phyloP scores from a whole-genome alignment of 2,797 vertebrate genomes.

The Semotilus atromaculatus region DNA sequence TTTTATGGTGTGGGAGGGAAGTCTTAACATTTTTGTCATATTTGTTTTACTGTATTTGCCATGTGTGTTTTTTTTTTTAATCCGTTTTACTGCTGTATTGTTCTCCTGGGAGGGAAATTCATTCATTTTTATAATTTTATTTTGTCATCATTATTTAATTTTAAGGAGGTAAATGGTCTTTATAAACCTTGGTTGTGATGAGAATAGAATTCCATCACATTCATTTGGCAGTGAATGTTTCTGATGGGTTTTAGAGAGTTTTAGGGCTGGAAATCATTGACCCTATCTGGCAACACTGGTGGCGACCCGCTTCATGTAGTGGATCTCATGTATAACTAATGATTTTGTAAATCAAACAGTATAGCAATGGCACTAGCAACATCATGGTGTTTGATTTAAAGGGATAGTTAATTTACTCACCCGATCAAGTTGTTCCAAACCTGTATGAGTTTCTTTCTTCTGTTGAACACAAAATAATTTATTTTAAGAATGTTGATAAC shows the following conservation, averaged over 20 bases:
- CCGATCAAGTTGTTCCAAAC: too few relatives aligned
- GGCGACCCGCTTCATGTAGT: not conserved
- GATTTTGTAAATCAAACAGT: not conserved
- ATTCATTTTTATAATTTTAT: not conserved
- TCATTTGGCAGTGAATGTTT: not conserved
- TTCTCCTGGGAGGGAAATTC: not conserved
- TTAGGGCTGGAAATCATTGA: not conserved
- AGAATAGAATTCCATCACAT: not conserved
- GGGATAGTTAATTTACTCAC: too few relatives aligned
- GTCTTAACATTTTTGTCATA: not conserved
- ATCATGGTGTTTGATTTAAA: not conserved
- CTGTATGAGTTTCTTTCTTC: too few relatives aligned
- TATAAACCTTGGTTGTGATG: not conserved
- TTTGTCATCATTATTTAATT: not conserved
- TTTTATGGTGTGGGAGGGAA: not conserved
- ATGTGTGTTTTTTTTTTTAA: too few relatives aligned
- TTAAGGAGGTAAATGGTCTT: not conserved
- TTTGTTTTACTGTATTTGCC: not conserved
- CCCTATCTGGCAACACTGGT: not conserved
- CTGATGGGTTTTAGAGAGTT: not conserved
- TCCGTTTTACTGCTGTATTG: not conserved
- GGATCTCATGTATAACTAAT: not conserved
- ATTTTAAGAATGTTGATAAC: too few relatives aligned
- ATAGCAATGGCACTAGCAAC: not conserved
- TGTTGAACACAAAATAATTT: too few relatives aligned